Evolutionary conservation across 2,113 vertebrate genomes (phyloP), one percentile per base, ranked within the genome.

Genomic region (Enhydra lutris): DNA sequence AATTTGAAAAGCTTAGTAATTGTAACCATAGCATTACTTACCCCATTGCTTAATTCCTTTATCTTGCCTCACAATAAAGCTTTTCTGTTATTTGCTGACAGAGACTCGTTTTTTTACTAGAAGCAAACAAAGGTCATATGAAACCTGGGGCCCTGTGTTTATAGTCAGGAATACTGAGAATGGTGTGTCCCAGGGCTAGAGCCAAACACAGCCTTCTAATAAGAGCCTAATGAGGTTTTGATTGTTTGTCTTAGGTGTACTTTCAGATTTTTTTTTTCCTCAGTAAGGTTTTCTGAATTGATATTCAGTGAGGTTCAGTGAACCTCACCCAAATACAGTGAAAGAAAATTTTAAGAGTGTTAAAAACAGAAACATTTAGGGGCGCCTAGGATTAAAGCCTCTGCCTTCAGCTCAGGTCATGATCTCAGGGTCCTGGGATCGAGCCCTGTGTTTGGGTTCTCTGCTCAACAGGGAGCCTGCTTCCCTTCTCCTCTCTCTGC

Each of bases 1-100:
- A 65, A 71, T 73, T 69, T 91, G 71, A 74, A 97, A 92, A 82
- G 18, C 50, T 87, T 97, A 94, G 39, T 93, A 61, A 83, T 95
- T 88, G 39, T 91, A 67, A 74, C 24, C 47, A 39, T 52, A 93
- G 39, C 34, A 52, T 87, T 81, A 79, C 10, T 84, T 59, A 50
- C 13, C 36, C 50, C 2, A 2, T 69, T 67, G 6, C 42, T 89
- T 92, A 93, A 71, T 93, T 65, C 69, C n/a, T 73, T 90, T 79
- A 23, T 96, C 59, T 90, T 86, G 61, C n/a, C 20, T 52, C 73
- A 59, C 26, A 78, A 20, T 34, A 69, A 81, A 92, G 36, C 34
- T 81, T 63, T 87, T 78, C 65, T 96, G 52, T 31, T 78, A 73
- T 52, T 87, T 87, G 42, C 67, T 95, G 67, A 89, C 45, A 39